phyloP scores from a whole-genome alignment of 2,797 vertebrate genomes.

The Sebastes alutus region DNA sequence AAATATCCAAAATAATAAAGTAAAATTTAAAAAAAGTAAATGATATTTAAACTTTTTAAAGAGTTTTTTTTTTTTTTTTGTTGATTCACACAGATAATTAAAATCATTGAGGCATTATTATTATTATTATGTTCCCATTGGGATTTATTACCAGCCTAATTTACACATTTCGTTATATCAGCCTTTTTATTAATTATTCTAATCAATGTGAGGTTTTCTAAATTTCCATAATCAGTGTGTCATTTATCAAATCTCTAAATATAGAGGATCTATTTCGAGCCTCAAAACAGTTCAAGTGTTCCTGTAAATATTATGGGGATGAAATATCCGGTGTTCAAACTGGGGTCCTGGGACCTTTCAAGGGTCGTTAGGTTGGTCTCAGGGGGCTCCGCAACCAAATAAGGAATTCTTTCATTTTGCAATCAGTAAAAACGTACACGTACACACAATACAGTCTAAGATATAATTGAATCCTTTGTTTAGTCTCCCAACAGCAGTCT shows the following conservation, averaged over 20 bases:
- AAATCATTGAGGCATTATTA: background rate
- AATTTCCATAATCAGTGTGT: background rate
- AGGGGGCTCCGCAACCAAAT: background rate
- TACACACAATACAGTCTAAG: background rate
- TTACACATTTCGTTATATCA: background rate
- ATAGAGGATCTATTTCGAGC: background rate
- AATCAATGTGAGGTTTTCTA: background rate
- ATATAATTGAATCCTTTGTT: background rate
- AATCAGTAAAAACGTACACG: accelerated
- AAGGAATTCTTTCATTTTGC: background rate
- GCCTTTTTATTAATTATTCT: background rate
- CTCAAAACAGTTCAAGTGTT: background rate
- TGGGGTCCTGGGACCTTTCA: background rate
- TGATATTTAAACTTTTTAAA: background rate
- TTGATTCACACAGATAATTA: background rate
- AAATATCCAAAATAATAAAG: background rate
- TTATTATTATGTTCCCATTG: background rate
- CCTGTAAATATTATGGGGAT: background rate
- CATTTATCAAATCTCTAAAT: background rate
- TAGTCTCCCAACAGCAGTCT: background rate
- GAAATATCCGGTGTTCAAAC: background rate
- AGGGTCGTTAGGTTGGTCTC: background rate
- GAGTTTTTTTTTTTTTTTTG: background rate
- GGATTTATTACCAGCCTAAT: background rate
- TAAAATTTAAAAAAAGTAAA: background rate